A percentile compares a stretch with the other conserved stretches of the same genome.
phyloP scores from a whole-genome alignment of 2,888 invertebrate species.

The Antheraea assamensis region DNA sequence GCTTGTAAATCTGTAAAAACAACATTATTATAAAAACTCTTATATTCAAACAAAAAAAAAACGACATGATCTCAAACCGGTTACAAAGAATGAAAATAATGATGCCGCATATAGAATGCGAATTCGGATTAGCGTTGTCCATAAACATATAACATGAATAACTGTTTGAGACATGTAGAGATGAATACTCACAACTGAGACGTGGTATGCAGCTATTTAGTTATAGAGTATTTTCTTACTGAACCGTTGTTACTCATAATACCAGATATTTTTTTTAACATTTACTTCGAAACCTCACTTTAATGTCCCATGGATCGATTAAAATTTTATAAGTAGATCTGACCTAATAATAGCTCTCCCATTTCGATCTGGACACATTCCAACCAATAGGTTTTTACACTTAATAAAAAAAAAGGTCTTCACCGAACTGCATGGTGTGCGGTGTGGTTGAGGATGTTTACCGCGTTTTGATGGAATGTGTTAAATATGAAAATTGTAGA shows the following conservation, averaged over 20 bases:
- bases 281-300: too few relatives aligned
- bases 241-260: neutral
- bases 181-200: neutral
- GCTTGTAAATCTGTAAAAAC: neutral
- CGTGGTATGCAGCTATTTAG: neutral
- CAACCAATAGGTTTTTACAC: too few relatives aligned
- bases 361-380: too few relatives aligned
- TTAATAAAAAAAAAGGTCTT: too few relatives aligned
- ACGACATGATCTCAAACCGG: constrained; percentile 8
- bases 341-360: too few relatives aligned
- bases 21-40: neutral
- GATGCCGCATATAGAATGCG: constrained; percentile 52
- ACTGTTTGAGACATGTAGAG: neutral
- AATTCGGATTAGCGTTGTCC: constrained; percentile 58
- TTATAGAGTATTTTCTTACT: neutral
- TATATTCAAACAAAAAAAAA: neutral
- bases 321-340: too few relatives aligned
- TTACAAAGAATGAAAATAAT: constrained; percentile 44
- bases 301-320: too few relatives aligned
- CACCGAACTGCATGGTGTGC: too few relatives aligned
- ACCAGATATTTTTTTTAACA: too few relatives aligned
- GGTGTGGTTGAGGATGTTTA: too few relatives aligned
- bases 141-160: constrained; percentile 47
- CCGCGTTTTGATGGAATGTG: too few relatives aligned
- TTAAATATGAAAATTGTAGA: too few relatives aligned